Evolutionary conservation across 2,797 vertebrate species (phyloP).

Genomic region (Schizopygopsis pylzovi): DNA sequence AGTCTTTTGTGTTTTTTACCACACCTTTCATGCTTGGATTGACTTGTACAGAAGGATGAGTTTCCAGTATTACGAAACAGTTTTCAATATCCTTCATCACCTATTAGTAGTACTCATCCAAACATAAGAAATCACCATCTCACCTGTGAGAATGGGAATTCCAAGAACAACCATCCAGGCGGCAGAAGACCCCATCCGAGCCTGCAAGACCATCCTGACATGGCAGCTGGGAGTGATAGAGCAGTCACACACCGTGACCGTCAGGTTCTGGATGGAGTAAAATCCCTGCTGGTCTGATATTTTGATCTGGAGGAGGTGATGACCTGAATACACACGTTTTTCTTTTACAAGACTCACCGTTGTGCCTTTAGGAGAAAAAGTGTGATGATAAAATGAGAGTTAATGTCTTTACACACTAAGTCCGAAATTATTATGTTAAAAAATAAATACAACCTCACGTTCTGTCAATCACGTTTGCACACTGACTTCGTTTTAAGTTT

Average conservation of each 20-base stretch:
- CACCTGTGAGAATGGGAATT: slow-evolving; percentile 71
- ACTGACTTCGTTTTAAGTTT: too few relatives aligned
- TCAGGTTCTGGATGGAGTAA: too few relatives aligned
- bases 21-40: too few relatives aligned
- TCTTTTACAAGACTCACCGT: slow-evolving; percentile 68
- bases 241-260: too few relatives aligned
- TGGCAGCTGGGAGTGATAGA: too few relatives aligned
- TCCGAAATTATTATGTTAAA: too few relatives aligned
- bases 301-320: slow-evolving; percentile 64
- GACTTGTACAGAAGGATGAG: too few relatives aligned
- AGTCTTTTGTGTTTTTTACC: too few relatives aligned
- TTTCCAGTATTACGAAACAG: background rate
- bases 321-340: slow-evolving; percentile 57
- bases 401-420: background rate
- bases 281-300: too few relatives aligned
- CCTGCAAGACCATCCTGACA: too few relatives aligned
- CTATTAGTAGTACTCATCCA: background rate
- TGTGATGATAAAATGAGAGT: background rate
- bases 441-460: too few relatives aligned
- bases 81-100: background rate
- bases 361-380: slow-evolving; percentile 60
- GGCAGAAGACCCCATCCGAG: slow-evolving; percentile 26
- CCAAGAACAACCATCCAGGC: slow-evolving; percentile 52
- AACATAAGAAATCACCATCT: background rate
- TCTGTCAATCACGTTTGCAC: too few relatives aligned